Percentiles rank a stretch among this genome's conserved stretches.
phyloP scores from a whole-genome alignment of 2,888 invertebrate genomes.

The Pyrrhosoma nymphula region DNA sequence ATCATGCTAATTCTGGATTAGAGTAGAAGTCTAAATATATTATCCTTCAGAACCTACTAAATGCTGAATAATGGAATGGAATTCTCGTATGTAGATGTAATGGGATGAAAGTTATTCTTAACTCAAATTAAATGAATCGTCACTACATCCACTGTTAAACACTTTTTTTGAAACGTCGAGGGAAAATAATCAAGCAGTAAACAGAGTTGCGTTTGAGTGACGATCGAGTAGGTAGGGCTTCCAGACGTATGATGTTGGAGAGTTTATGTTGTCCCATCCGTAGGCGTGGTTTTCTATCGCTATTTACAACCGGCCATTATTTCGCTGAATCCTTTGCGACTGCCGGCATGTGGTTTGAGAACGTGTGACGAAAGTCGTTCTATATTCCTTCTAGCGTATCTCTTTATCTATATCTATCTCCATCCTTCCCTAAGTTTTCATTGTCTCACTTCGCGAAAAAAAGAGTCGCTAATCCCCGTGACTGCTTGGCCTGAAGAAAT shows the following conservation, averaged over 20 bases:
- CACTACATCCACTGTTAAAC: too few relatives aligned
- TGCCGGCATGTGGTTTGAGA: not conserved
- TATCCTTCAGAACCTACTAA: too few relatives aligned
- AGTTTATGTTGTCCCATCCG: not conserved
- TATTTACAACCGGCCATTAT: not conserved
- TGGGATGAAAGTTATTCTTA: too few relatives aligned
- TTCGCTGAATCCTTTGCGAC: not conserved
- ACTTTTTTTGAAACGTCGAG: too few relatives aligned
- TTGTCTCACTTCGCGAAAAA: not conserved
- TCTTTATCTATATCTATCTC: not conserved
- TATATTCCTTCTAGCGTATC: not conserved
- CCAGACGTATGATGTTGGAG: not conserved
- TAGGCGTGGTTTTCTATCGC: not conserved
- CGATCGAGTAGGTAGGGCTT: too few relatives aligned
- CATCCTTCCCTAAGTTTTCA: not conserved
- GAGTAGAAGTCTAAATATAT: too few relatives aligned
- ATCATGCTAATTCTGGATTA: too few relatives aligned
- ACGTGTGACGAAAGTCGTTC: not conserved
- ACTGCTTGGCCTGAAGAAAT: not conserved
- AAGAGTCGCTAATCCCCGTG: not conserved
- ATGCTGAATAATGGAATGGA: too few relatives aligned
- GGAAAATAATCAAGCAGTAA: too few relatives aligned
- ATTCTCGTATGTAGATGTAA: too few relatives aligned
- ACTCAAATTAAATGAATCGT: too few relatives aligned
- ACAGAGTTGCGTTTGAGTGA: too few relatives aligned